Conservation (phyloP, 2,797 vertebrate species). For the Enteromius thamalakanensis region DNA sequence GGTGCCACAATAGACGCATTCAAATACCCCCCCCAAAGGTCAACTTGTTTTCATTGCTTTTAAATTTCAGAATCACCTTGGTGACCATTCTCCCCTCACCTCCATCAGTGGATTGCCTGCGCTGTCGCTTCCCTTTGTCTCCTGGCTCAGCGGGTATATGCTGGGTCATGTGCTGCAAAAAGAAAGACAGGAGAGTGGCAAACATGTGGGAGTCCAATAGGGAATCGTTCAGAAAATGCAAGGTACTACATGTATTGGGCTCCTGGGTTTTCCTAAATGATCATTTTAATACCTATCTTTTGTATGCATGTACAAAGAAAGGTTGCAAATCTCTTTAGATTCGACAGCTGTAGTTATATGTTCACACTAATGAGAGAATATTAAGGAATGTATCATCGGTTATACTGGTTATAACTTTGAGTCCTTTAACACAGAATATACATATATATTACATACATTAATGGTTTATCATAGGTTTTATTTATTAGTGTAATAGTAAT, state of each 20-base stretch:
- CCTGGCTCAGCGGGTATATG: conserved; percentile 36
- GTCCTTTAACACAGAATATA: background rate
- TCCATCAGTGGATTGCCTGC: conserved; percentile 52
- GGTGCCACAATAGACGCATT: conserved; percentile 59
- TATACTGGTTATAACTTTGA: too few species aligned
- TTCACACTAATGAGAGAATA: conserved; percentile 12
- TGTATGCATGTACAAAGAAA: background rate
- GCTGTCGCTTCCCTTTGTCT: conserved; percentile 56
- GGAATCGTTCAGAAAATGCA: conserved; percentile 24
- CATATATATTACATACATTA: background rate
- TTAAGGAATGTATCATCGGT: background rate
- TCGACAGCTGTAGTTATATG: background rate
- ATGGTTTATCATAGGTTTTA: background rate
- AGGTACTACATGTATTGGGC: background rate
- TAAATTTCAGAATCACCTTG: conserved; percentile 63
- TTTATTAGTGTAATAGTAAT: background rate
- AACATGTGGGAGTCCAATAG: conserved; percentile 37
- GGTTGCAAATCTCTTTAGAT: conserved; percentile 5
- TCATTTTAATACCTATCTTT: background rate
- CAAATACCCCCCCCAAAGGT: conserved; percentile 55
- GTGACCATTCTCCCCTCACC: conserved; percentile 54
- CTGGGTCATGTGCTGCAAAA: conserved; percentile 33
- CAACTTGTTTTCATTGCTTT: conserved; percentile 62
- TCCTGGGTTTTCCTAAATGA: background rate
- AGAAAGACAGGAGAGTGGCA: conserved; percentile 35